Evolutionary conservation across 2,797 vertebrate species (phyloP).

Genomic region (Fundulus diaphanus): DNA sequence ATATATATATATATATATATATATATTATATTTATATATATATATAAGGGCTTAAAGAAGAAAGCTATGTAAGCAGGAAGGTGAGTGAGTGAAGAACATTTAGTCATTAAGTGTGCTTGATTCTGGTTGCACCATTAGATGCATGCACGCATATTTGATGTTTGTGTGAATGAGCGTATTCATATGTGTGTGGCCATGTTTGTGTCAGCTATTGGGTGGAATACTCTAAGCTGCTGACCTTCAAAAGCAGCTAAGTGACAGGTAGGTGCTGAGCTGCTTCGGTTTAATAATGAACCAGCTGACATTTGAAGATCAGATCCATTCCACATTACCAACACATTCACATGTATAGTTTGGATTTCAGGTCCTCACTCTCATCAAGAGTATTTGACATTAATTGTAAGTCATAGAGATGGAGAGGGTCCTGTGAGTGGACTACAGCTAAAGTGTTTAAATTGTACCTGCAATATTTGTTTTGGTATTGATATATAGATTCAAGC

Average conservation of each 20-base stretch:
- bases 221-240: constrained; percentile 68
- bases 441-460: neutral
- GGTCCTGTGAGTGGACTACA: neutral
- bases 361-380: neutral
- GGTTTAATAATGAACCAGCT: constrained; percentile 68
- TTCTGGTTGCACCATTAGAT: constrained; percentile 5
- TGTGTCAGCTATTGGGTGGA: constrained; percentile 56
- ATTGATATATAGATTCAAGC: constrained; percentile 23
- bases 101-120: constrained; percentile 41
- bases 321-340: constrained; percentile 43
- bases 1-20: neutral
- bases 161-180: constrained; percentile 5
- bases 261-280: constrained; percentile 47
- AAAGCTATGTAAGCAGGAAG: constrained; percentile 1
- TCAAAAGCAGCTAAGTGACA: constrained; percentile 60
- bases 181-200: constrained; percentile 4
- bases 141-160: constrained; percentile 4
- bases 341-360: constrained; percentile 8
- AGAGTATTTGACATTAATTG: neutral
- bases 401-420: neutral
- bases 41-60: constrained; percentile 28
- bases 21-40: neutral
- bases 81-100: constrained; percentile 60
- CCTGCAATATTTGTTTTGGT: neutral
- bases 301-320: constrained; percentile 71